Base-by-base conservation (phyloP, 2,113 vertebrate genomes). In the Perca schrenkii region DNA sequence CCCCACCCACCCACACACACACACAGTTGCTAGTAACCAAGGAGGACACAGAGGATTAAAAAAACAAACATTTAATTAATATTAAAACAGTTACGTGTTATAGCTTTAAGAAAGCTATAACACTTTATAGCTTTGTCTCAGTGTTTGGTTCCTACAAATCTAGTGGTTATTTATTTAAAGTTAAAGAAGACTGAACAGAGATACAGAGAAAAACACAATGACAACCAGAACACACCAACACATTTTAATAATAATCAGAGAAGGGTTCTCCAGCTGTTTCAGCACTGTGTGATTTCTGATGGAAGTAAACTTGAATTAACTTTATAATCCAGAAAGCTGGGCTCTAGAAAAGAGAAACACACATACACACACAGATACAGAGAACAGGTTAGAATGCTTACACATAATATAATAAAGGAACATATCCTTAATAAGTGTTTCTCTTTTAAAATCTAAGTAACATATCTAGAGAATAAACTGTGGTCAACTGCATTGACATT, bases 201-300 rank as follows among this genome's bases (percentile, higher is more conserved):
- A 21, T 25, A 31, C 25, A 25, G 25, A 67, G 10, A 56, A 13
- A 43, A 68, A 8, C 46, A 52, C 25, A 53, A 52, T 5, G 0
- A n/a, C 17, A 56, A 71, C 7, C 25, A 73, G 15, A 67, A 76
- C 43, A 67, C 49, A 21, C 11, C 7, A 3, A 31, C 6, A 57
- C 13, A 1, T n/a, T 25, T 25, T 43, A 17, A 25, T 74, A 5
- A n/a, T 52, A 43, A 22, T 28, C 64, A 49, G 56, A 34, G 53
- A 49, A 25, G 2, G 2, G 6, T 43, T 73, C 31, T 56, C 22
- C 36, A 40, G 50, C 40, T 57, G 34, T 61, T 85, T 91, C 83
- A 93, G 78, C 93, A 94, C 36, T 91, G 80, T 40, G 74, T 0
- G 11, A 92, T 92, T 83, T 94, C 93, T 57, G 93, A 94, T 64